Conservation (phyloP, 2,888 invertebrate genomes). For the Agelastica alni region DNA sequence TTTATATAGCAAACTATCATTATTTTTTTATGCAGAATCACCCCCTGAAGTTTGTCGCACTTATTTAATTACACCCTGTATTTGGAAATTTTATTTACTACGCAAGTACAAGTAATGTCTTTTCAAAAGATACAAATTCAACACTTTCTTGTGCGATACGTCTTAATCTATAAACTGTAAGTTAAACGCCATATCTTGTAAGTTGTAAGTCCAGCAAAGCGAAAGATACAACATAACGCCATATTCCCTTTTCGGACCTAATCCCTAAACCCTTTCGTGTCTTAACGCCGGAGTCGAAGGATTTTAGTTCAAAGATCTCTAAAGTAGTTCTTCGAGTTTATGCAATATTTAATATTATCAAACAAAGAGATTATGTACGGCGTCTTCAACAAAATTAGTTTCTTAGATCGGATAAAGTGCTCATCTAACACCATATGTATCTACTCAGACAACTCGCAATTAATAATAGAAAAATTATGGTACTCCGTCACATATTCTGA, state of each 20-base stretch:
- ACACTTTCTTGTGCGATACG: background rate
- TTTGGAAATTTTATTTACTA: no score
- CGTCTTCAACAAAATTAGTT: constrained; percentile 25
- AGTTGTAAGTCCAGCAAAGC: constrained; percentile 8
- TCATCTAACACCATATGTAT: no score
- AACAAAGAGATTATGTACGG: constrained; percentile 49
- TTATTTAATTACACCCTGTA: no score
- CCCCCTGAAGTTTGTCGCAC: no score
- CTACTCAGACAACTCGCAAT: no score
- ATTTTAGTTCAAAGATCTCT: constrained; percentile 50
- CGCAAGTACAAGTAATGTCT: no score
- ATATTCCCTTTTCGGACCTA: constrained; percentile 34
- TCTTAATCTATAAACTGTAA: constrained; percentile 5
- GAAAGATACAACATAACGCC: constrained; percentile 25
- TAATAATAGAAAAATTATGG: no score
- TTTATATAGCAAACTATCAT: no score
- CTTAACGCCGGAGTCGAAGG: constrained; percentile 41
- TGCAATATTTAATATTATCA: constrained; percentile 54
- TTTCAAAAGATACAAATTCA: no score
- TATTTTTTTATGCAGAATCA: no score
- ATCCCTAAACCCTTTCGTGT: constrained; percentile 45
- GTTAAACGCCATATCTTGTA: constrained; percentile 5
- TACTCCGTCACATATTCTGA: no score
- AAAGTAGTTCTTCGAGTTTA: constrained; percentile 51
- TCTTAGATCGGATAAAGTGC: no score